Base-by-base conservation (phyloP, 2,888 invertebrate species). In the Drosophila testacea region DNA sequence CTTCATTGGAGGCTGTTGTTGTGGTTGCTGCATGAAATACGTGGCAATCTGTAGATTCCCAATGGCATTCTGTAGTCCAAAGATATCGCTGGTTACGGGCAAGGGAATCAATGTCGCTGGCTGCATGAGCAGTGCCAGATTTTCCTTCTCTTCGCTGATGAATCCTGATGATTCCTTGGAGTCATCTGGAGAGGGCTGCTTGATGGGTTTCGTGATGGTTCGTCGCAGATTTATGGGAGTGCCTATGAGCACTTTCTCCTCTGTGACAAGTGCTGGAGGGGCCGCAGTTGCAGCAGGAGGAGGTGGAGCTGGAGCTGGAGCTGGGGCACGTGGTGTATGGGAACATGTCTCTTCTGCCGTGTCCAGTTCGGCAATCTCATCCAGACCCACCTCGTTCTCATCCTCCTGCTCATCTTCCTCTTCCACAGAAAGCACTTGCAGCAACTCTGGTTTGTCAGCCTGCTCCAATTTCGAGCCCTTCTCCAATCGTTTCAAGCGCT, bases 11-110 rank as follows among this genome's bases (percentile, higher is more conserved):
- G 90, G 88, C 38, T 91, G 92, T 38, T 93, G 92, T 1, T 89
- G 67, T 13, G 90, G 88, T 36, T 91, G 92, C 38, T 93, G 92
- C 85, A 92, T 90, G 13, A 92, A 82, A 57, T 92, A 91, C 0
- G 92, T 91, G 42, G 93, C 92, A 6, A 93, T 90, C 73, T 93
- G 93, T 2, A 93, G 79, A 73, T 93, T 93, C 0, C 92, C 92
- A 28, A 92, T 91, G 41, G 91, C 90, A 56, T 90, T 92, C 56
- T 92, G 92, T 0, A 92, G 77, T 0, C 92, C 92, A 57, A 92
- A 91, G 10, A 93, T 90, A 51, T 93, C 93, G 2, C 79, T 90
- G 27, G 92, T 92, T 4, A 92, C 91, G 0, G 92, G 92, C 68
- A 92, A 69, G 39, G 94, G 93, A 42, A 93, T 91, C 0, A 92